Percentiles rank a stretch among this genome's conserved stretches.
Evolutionary conservation across 2,797 vertebrate genomes (phyloP).

Genomic region (Acestrorhynchus altus): DNA sequence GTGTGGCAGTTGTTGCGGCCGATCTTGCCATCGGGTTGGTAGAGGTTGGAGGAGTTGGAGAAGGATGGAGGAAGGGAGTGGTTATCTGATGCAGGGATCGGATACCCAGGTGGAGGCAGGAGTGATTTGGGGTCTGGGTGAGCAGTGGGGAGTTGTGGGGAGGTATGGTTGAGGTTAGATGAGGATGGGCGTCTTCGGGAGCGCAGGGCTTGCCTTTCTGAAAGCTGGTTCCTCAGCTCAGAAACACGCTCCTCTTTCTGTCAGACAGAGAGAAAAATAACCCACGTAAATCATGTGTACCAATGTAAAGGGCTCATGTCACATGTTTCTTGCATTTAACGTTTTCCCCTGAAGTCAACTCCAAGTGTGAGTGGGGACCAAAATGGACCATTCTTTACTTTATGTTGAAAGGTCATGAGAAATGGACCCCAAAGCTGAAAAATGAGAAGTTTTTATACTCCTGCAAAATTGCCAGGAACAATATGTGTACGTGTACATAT

Average conservation of each 20-base stretch:
- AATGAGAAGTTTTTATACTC: too few species aligned
- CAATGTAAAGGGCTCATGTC: too few species aligned
- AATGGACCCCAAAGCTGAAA: too few species aligned
- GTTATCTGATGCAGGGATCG: slow-evolving; percentile 75
- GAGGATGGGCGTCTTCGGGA: slow-evolving; percentile 85
- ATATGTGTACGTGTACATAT: too few species aligned
- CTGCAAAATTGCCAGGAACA: too few species aligned
- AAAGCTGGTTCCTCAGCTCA: slow-evolving; percentile 90
- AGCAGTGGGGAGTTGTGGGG: slow-evolving; percentile 70
- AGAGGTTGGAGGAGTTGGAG: slow-evolving; percentile 83
- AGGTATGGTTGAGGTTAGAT: slow-evolving; percentile 80
- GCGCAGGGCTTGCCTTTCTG: slow-evolving; percentile 88
- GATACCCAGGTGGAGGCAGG: slow-evolving; percentile 79
- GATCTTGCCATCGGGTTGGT: slow-evolving; percentile 86
- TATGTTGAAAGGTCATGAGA: too few species aligned
- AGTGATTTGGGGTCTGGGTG: slow-evolving; percentile 80
- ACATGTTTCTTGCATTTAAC: too few species aligned
- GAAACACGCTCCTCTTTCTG: slow-evolving; percentile 93
- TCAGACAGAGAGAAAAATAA: slow-evolving; percentile 2
- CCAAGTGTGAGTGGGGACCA: too few species aligned
- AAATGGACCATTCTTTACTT: too few species aligned
- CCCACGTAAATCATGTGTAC: too few species aligned
- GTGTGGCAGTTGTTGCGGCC: slow-evolving; percentile 91
- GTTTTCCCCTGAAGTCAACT: too few species aligned
- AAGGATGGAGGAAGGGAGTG: slow-evolving; percentile 82